Conservation (phyloP, 2,888 invertebrate genomes). For the Watsonalla binaria region DNA sequence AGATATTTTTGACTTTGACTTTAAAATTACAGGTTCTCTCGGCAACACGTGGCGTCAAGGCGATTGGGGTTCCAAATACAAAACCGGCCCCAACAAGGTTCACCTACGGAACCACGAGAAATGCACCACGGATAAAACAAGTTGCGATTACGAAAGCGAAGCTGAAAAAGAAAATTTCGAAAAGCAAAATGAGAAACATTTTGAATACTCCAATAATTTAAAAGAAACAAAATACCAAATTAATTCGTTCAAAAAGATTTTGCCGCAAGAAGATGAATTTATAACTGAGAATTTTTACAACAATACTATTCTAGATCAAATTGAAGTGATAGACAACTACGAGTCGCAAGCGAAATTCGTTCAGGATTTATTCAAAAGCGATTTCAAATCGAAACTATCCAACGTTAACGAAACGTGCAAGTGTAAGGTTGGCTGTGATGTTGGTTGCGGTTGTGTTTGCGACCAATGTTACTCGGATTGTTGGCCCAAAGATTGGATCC, state of each 20-base stretch:
- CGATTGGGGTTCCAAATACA: conserved; percentile 77
- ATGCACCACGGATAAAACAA: conserved; percentile 8
- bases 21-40: conserved; percentile 79
- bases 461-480: conserved; percentile 80
- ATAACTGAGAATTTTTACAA: conserved; percentile 62
- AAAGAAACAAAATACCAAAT: conserved; percentile 9
- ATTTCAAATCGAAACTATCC: conserved; percentile 7
- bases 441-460: conserved; percentile 64
- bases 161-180: too few relatives aligned
- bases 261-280: conserved; percentile 48
- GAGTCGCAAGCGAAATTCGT: conserved; percentile 64
- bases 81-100: conserved; percentile 46
- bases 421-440: conserved; percentile 55
- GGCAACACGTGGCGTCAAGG: conserved; percentile 91
- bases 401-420: conserved; percentile 13
- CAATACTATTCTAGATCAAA: conserved; percentile 41
- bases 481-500: conserved; percentile 94
- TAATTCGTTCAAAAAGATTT: conserved; percentile 28
- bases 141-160: conserved; percentile 1
- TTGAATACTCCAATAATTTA: conserved; percentile 16
- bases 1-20: too few relatives aligned
- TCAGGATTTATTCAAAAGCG: conserved; percentile 50
- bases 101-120: conserved; percentile 40
- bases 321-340: conserved; percentile 47
- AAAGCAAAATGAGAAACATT: conserved; percentile 3